phyloP scores from a whole-genome alignment of 2,797 vertebrate genomes.

The Peromyscus attwateri region DNA sequence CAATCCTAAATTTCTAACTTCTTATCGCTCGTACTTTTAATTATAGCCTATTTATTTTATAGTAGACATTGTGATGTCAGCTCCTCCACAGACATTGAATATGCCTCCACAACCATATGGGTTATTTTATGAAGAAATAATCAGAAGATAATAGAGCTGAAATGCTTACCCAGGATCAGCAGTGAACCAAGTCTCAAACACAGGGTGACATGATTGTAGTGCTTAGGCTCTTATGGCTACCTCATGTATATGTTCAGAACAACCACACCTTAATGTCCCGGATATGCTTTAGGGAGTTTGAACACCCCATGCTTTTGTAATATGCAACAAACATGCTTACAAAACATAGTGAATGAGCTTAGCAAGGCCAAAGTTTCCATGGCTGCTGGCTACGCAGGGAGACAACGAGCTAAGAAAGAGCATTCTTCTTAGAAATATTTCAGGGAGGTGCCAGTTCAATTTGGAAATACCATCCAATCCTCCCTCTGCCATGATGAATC shows the following conservation, averaged over 20 bases:
- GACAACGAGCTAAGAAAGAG: conserved; percentile 76
- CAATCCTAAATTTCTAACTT: not conserved
- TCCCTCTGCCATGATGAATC: conserved; percentile 84
- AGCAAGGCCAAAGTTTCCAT: conserved; percentile 10
- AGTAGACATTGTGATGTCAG: not conserved
- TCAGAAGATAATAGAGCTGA: not conserved
- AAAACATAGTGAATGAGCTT: conserved; percentile 31
- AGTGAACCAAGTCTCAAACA: conserved; percentile 30
- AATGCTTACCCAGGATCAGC: not conserved
- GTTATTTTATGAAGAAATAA: conserved; percentile 1
- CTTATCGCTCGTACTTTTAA: not conserved
- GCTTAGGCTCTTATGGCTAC: not conserved
- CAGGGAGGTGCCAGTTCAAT: conserved; percentile 81
- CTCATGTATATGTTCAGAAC: not conserved
- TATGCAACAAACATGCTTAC: conserved; percentile 19
- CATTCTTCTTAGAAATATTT: conserved; percentile 81
- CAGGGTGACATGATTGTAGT: not conserved
- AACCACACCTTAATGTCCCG: not conserved
- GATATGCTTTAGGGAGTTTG: conserved; percentile 20
- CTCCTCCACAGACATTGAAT: not conserved
- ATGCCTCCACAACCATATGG: not conserved
- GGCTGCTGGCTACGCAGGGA: conserved; percentile 58
- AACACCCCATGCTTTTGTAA: conserved; percentile 9
- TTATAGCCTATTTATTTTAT: conserved; percentile 23
- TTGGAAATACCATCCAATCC: conserved; percentile 82